Base-by-base conservation (phyloP, 2,797 vertebrate genomes). In the Sciaenops ocellatus region DNA sequence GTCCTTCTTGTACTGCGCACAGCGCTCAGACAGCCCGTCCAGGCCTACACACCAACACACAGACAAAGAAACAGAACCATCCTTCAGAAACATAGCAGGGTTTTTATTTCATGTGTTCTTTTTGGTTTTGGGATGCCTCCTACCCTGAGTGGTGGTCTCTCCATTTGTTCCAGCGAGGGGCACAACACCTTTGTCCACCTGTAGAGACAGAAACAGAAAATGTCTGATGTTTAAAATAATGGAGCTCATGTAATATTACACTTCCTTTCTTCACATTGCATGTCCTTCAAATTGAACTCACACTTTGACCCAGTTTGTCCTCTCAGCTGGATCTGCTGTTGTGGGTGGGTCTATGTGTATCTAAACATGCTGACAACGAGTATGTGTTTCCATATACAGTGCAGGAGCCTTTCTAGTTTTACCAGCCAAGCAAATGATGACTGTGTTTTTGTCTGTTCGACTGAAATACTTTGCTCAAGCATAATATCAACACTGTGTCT, bases 141-240 rank as follows among this genome's bases (percentile, higher is more conserved):
- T 82, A 99, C 98, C 98, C 95, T 99, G 98, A 4, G 98, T 99
- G 81, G 98, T 99, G 79, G 97, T 98, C 95, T 99, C 98, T 60
- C 98, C 98, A 54, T 99, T 96, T 0, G 98, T 99, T 85, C 98
- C 98, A 0, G 98, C 97, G 41, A 99, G 96, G 6, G 98, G 97
- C 51, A 99, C 98, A 0, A 99, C 98, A 48, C 98, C 98, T 93
- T 99, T 99, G 89, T 99, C 98, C 73, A 99, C 98, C 98, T 99
- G 90, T 0, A 44, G 46, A 64, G 64, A 79, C 9, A 46, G 0
- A 71, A 65, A 68, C 4, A 62, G 15, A 56, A 38, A n/a, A n/a
- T 6, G 12, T 46, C 62, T 22, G n/a, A n/a, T 5, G 12, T 46
- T 69, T 22, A 1, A 62, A 48, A 44, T 15, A 52, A 38, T 50